Conservation (phyloP, 2,113 vertebrate species). For the Notarius lentiginosus region DNA sequence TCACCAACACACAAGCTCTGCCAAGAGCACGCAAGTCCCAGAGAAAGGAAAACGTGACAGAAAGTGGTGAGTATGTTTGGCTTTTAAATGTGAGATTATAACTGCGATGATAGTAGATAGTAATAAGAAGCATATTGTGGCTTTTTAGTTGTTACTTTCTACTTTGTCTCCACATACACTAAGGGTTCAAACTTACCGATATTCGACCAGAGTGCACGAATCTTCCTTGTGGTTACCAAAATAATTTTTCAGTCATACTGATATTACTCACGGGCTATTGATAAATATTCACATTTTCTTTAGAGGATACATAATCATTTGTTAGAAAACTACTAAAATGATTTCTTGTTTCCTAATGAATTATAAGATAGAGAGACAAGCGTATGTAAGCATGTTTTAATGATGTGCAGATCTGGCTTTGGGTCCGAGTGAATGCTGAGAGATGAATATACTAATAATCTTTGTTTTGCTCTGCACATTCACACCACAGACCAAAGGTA, state of each 20-base stretch:
- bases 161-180: neutral
- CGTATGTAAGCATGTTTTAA: neutral
- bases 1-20: neutral
- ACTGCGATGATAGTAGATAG: neutral
- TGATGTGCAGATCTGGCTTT: constrained; percentile 18
- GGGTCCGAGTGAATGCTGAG: neutral
- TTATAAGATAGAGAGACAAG: neutral
- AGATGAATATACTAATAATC: neutral
- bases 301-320: neutral
- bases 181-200: neutral
- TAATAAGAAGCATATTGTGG: neutral
- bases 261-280: neutral
- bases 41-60: neutral
- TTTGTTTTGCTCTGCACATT: neutral
- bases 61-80: neutral
- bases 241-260: neutral
- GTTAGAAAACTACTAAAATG: neutral
- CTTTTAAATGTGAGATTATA: neutral
- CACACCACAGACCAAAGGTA: neutral
- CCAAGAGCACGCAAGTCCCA: neutral
- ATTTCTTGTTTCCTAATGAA: neutral
- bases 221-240: neutral
- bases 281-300: neutral
- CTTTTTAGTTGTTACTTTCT: neutral
- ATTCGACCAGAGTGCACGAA: neutral